Evolutionary conservation across 2,888 invertebrate genomes (phyloP), one percentile per base, ranked within the genome.

Genomic region (Drosophila pseudotalamancana): DNA sequence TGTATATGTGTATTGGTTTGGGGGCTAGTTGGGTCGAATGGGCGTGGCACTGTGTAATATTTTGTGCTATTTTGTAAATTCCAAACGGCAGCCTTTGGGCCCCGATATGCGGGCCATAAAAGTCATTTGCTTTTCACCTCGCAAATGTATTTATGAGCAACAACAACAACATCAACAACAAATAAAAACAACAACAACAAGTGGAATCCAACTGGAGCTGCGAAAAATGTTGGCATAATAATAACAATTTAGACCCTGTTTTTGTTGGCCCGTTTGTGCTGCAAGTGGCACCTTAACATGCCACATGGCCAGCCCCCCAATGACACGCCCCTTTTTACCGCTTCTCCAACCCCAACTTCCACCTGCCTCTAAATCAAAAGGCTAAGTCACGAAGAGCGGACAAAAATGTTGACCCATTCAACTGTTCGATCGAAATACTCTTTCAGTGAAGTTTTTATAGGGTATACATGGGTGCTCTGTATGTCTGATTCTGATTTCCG

Each of bases 71-170:
- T 77, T 79, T 79, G 76, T 79, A 63, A 60, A 69, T 63, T 69
- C 43, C 64, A 54, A 53, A 50, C 50, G 45, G 25, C 25, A n/a
- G 35, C n/a, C 34, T 48, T 3, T 6, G 23, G 14, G 60, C 8
- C 50, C 70, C 70, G 60, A 48, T 71, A 49, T 65, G 75, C 61
- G 73, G n/a, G 63, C 56, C 59, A 61, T 71, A 62, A 79, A 77
- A 77, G 79, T 65, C 80, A 80, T 77, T 79, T 79, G 60, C 53
- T 63, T 79, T 65, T 64, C 80, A 72, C 77, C 64, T 80, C 63
- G 43, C 45, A 66, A 78, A 75, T 78, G 64, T 72, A 67, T 79
- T 76, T 79, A 67, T 62, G 70, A 75, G 35, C 62, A 72, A 62
- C 62, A 72, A 40, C 65, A 61, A 12, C 49, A 29, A 23, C 9